Evolutionary conservation across 2,797 vertebrate species (phyloP), one percentile per base, ranked within the genome.

Genomic region (Ciconia nigra): DNA sequence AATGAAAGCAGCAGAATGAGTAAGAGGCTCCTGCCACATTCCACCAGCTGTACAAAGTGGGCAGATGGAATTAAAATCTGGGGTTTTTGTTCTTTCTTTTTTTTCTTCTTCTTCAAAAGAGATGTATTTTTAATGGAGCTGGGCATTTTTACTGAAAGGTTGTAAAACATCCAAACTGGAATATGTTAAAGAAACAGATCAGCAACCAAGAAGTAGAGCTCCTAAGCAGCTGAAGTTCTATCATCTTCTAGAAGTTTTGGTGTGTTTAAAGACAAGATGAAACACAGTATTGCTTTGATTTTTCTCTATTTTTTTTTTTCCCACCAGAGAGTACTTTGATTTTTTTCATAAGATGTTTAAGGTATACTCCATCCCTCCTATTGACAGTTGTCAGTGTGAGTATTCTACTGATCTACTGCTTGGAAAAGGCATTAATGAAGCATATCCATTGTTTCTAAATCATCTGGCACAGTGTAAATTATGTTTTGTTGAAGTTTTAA

Each of bases 11-110:
- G 11, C 35, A 58, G 74, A 58, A 47, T 41, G 46, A 88, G 18
- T 24, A 42, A 79, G 47, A 51, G 31, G 24, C 5, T 85, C 14
- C 72, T 78, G 26, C 13, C 0, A 11, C 21, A 19, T 87, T 84
- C 18, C 10, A 18, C 25, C 49, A 13, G 33, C 33, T 62, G 54
- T 44, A 73, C 15, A 24, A 46, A 90, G 26, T 3, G 4, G 44
- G 51, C 55, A 95, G 59, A 58, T 90, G n/a, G 58, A 91, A 54
- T 71, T 69, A 78, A 83, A 88, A 72, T 82, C n/a, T 78, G 26
- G 0, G 0, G 2, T 7, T 2, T 21, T 44, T 44, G 2, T 35
- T 10, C 0, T 7, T 26, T 55, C 41, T 20, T 3, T 35, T 37
- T 26, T 13, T 6, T n/a, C 0, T n/a, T 16, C 11, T 55, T 78